phyloP scores from a whole-genome alignment of 2,797 vertebrate species.

The Dermochelys coriacea region DNA sequence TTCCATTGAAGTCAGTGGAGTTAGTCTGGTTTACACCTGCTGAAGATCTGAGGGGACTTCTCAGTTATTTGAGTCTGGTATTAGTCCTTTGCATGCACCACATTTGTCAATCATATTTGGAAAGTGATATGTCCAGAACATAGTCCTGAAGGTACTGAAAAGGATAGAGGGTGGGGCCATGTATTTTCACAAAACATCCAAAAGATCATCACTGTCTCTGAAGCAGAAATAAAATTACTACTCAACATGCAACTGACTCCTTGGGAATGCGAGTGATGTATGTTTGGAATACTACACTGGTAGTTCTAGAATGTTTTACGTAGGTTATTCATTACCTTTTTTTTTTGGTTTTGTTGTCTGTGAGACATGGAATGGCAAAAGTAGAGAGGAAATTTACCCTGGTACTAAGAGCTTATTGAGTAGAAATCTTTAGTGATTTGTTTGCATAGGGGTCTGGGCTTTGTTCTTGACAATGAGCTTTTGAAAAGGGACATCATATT shows the following conservation, averaged over 20 bases:
- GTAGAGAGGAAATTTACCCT: background rate
- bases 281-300: background rate
- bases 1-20: background rate
- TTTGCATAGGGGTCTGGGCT: background rate
- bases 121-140: background rate
- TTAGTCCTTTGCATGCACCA: background rate
- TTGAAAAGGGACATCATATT: background rate
- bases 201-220: too few species aligned
- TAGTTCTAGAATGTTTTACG: background rate
- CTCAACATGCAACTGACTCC: background rate
- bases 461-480: background rate
- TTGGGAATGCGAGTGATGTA: background rate
- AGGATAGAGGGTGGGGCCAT: background rate
- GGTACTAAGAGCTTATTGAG: background rate
- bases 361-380: background rate
- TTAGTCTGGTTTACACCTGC: background rate
- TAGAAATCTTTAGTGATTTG: background rate
- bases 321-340: background rate
- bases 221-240: too few species aligned
- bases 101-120: background rate
- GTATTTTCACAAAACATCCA: background rate
- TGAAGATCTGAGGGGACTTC: too few species aligned
- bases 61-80: background rate
- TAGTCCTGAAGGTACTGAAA: background rate
- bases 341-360: background rate